Conservation (phyloP, 1,140 invertebrate genomes). For the Caenorhabditis tropicalis region DNA sequence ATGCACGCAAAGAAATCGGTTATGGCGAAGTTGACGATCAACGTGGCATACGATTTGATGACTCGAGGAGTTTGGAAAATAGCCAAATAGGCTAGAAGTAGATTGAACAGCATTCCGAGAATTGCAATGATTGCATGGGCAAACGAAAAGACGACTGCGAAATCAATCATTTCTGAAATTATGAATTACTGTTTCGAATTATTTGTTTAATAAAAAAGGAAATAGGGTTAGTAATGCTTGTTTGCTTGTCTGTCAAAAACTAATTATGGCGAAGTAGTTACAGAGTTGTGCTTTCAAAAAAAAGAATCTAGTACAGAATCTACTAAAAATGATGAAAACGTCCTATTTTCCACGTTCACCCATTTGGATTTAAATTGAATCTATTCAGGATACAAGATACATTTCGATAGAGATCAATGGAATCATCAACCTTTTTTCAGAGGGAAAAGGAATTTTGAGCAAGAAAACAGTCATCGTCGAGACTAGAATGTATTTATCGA, state of each 20-base stretch:
- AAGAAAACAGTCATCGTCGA: too few species aligned
- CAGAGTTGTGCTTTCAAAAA: too few species aligned
- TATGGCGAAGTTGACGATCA: slow-evolving; percentile 46
- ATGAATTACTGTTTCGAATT: not conserved
- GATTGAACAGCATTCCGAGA: slow-evolving; percentile 9
- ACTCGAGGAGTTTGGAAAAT: slow-evolving; percentile 33
- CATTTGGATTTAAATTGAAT: not conserved
- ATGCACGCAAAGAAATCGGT: slow-evolving; percentile 43
- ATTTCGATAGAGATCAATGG: not conserved
- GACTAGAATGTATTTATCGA: too few species aligned
- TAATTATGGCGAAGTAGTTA: too few species aligned
- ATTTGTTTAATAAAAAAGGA: not conserved
- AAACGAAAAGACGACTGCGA: not conserved
- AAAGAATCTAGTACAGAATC: too few species aligned
- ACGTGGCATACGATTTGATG: slow-evolving; percentile 42
- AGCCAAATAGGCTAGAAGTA: slow-evolving; percentile 19
- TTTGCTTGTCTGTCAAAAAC: too few species aligned
- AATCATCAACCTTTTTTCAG: not conserved
- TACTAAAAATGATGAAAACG: not conserved
- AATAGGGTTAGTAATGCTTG: not conserved
- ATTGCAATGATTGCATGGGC: slow-evolving; percentile 21
- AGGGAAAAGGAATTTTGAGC: not conserved
- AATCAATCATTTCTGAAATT: slow-evolving; percentile 15
- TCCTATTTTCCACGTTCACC: too few species aligned
- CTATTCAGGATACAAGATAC: not conserved